Base-by-base conservation (phyloP, 2,797 vertebrate genomes). In the Crossoptilon crossoptilon region DNA sequence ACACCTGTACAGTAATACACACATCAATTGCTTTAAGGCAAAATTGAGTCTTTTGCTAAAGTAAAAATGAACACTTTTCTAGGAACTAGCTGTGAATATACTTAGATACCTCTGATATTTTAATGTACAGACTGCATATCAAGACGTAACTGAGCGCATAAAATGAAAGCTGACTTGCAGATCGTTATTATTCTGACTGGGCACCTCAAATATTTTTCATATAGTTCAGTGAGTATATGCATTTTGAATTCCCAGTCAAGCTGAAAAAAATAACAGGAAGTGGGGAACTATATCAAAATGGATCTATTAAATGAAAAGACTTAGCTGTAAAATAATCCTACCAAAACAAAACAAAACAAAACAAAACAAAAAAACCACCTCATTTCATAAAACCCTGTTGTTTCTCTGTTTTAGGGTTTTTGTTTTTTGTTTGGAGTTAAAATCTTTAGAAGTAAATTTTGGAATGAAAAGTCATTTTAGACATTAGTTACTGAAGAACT, bases 401-500 rank as follows among this genome's bases (percentile, higher is more conserved):
- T 76, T 67, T 84, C 7, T 41, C 26, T 88, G 74, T 87, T 3
- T 91, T 16, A 27, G 49, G 13, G 26, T 27, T 51, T 27, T 51
- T 27, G 26, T 51, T 51, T 51, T 51, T 51, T 51, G 14, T 51
- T 73, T 64, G 23, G 64, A 79, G 19, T 35, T 91, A 19, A 21
- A n/a, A 71, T 77, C 4, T 69, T 49, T 75, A 64, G 41, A 88
- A 88, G 72, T 27, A 67, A 37, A 74, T 91, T 94, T 83, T 7
- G 0, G 48, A 91, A 92, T 69, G 33, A 93, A 92, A 91, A 84
- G 62, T 23, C 1, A 22, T 64, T 85, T 82, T 55, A 80, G 48
- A 93, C 53, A 39, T 62, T 83, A 87, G 87, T 93, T 91, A 66
- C 58, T 55, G 44, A 91, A 74, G 44, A 87, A 68, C 4, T 84